Evolutionary conservation across 2,888 invertebrate genomes (phyloP).

Genomic region (Crematogaster levior): DNA sequence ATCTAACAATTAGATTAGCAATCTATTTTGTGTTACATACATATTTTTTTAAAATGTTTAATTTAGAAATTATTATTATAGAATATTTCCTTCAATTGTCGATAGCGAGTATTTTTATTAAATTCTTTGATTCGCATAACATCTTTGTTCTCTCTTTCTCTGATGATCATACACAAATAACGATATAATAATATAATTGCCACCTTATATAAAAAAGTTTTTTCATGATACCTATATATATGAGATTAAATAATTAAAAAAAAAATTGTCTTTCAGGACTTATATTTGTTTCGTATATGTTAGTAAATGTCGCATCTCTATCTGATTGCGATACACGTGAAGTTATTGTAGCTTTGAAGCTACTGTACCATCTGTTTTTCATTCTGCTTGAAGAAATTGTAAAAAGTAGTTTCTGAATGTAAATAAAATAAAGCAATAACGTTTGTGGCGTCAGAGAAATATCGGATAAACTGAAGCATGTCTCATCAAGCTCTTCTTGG

Average conservation of each 20-base stretch:
- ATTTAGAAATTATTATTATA: too few species aligned
- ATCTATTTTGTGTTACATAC: too few species aligned
- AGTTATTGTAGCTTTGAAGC: background rate
- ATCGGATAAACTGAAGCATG: conserved; percentile 48
- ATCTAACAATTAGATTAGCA: too few species aligned
- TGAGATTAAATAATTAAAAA: background rate
- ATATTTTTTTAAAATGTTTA: too few species aligned
- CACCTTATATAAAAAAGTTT: too few species aligned
- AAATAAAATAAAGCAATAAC: background rate
- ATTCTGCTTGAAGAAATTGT: background rate
- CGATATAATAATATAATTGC: too few species aligned
- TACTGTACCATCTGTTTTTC: background rate
- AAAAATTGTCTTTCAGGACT: background rate
- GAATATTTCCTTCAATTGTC: too few species aligned
- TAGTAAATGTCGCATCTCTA: background rate
- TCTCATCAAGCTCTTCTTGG: conserved; percentile 63
- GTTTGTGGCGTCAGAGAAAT: background rate
- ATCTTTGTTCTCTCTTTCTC: too few species aligned
- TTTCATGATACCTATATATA: too few species aligned
- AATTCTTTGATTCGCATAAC: too few species aligned
- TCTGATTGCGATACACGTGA: background rate
- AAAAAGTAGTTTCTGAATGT: background rate
- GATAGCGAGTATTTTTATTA: too few species aligned
- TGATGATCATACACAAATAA: too few species aligned
- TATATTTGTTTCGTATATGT: background rate